phyloP scores from a whole-genome alignment of 2,888 invertebrate genomes.

The Agrilus cyanescens region DNA sequence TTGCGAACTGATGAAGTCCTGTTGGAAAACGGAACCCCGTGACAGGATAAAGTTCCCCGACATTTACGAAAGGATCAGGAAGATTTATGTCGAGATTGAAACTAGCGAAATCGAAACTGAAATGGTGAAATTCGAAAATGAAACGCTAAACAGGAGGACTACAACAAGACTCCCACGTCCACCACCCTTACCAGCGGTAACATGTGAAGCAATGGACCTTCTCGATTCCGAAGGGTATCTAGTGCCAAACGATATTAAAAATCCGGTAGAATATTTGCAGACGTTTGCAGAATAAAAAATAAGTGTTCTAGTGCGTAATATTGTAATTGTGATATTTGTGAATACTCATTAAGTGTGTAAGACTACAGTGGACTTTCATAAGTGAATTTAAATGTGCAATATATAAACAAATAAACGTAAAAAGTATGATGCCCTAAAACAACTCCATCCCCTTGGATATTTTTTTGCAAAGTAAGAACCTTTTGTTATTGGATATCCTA shows the following conservation, averaged over 20 bases:
- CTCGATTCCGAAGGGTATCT: conserved; percentile 59
- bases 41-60: conserved; percentile 63
- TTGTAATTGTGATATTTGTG: too few species aligned
- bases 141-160: conserved; percentile 20
- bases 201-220: conserved; percentile 34
- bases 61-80: conserved; percentile 52
- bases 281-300: conserved; percentile 27
- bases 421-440: too few species aligned
- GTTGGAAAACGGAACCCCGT: conserved; percentile 71
- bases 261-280: conserved; percentile 32
- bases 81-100: conserved; percentile 18
- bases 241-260: conserved; percentile 39
- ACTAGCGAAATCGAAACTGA: neutral
- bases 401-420: too few species aligned
- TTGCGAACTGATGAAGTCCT: conserved; percentile 63
- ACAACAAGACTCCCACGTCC: conserved; percentile 37
- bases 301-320: too few species aligned
- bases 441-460: too few species aligned
- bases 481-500: too few species aligned
- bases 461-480: too few species aligned
- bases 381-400: too few species aligned
- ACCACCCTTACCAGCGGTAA: conserved; percentile 31
- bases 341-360: too few species aligned
- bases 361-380: too few species aligned
- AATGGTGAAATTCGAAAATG: conserved; percentile 17